Base-by-base conservation (phyloP, 2,888 invertebrate species). In the Ommatoiulus sabulosus region DNA sequence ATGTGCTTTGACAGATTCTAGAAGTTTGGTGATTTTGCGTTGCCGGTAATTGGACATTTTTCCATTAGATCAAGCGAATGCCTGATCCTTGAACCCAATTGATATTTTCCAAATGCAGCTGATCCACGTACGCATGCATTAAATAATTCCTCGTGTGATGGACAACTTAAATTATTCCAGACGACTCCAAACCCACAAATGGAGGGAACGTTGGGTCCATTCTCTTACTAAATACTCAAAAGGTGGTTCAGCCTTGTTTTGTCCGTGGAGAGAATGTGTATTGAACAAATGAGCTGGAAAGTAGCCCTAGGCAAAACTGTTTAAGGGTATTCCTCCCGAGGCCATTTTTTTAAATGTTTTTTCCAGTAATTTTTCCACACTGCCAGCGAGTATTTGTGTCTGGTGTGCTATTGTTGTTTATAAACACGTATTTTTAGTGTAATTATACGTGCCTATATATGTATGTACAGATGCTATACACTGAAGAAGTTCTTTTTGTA, bases 401-500 rank as follows among this genome's bases (percentile, higher is more conserved):
- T 80, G 80, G 80, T 80, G 80, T 80, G 80, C 80, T 80, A 35
- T 80, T 80, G 80, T 80, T 80, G 80, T 80, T 80, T 80, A 80
- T 80, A 80, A 80, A 80, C 80, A 80, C 80, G 80, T 80, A 80
- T 80, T 80, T 80, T 80, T 80, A 80, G 80, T 80, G 35, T 80
- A 86, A 52, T 86, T 52, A 46, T 46, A 44, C 52, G 87, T 87
- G 87, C 87, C 52, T 57, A 48, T 57, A 52, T 87, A 87, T 87
- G 52, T 87, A 48, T 86, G 48, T 86, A 86, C 48, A 57, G 43
- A 87, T 87, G 44, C 52, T 52, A 57, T 87, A 52, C 87, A 87
- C 48, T 17, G 87, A 52, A 35, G 87, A 52, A 52, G 52, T 87
- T 87, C 63, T 87, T 87, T 87, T 87, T 87, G 87, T 87, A 87